phyloP scores from a whole-genome alignment of 2,797 vertebrate genomes.

The Bradypodion pumilum region DNA sequence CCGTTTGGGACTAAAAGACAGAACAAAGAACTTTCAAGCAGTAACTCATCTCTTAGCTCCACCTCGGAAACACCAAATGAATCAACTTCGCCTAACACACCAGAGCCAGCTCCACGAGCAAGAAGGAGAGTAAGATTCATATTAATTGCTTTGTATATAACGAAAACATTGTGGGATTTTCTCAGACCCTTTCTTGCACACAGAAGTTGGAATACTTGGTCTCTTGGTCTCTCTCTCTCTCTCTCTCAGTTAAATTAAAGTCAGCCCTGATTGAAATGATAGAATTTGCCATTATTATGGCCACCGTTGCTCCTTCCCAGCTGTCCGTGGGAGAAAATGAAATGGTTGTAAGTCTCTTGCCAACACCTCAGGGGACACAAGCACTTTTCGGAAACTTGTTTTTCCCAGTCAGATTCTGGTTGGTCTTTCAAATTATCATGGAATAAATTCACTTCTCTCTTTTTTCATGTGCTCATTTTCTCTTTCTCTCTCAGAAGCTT shows the following conservation, averaged over 20 bases:
- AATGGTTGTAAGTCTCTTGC: background rate
- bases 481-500: background rate
- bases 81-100: conserved; percentile 82
- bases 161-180: background rate
- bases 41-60: conserved; percentile 98
- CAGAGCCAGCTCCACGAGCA: conserved; percentile 84
- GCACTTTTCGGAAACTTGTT: conserved; percentile 23
- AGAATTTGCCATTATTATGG: conserved; percentile 16
- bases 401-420: conserved; percentile 21
- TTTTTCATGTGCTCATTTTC: background rate
- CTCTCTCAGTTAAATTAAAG: background rate
- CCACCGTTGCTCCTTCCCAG: conserved; percentile 19
- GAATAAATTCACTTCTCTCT: background rate
- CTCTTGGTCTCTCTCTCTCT: conserved; percentile 16
- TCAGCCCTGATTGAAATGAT: background rate
- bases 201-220: background rate
- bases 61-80: conserved; percentile 92
- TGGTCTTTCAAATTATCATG: conserved; percentile 18
- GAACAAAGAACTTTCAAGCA: conserved; percentile 96
- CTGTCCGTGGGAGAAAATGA: conserved; percentile 17
- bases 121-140: conserved; percentile 87
- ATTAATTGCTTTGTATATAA: rapidly evolving
- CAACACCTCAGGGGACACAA: background rate
- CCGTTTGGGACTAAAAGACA: conserved; percentile 85
- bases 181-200: background rate